Conservation (phyloP, 2,113 vertebrate species). For the Maccullochella peelii region DNA sequence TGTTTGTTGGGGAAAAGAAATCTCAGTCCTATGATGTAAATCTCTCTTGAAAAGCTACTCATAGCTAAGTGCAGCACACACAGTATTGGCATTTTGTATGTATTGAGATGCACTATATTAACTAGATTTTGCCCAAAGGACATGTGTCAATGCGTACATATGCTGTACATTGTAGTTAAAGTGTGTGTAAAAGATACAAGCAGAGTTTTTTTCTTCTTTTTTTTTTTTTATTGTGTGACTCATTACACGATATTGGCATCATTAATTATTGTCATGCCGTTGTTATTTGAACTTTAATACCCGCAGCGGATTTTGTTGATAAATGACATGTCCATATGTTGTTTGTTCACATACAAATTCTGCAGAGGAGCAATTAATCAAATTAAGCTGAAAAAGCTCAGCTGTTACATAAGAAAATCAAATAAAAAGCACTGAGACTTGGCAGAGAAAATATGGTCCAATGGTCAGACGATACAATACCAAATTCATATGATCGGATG, state of each 20-base stretch:
- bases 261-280: slow-evolving; percentile 71
- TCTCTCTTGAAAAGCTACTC: neutral
- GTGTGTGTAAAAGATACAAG: neutral
- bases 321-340: slow-evolving; percentile 71
- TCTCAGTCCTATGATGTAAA: neutral
- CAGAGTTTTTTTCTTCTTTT: neutral
- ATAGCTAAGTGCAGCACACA: neutral
- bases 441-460: slow-evolving; percentile 27
- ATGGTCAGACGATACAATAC: slow-evolving; percentile 19
- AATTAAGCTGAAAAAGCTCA: slow-evolving; percentile 49
- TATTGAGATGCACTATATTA: neutral
- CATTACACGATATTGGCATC: slow-evolving; percentile 56
- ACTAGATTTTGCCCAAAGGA: neutral
- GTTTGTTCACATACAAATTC: slow-evolving; percentile 75
- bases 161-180: neutral
- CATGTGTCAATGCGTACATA: neutral
- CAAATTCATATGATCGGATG: neutral
- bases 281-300: slow-evolving; percentile 73
- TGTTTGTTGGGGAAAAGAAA: neutral
- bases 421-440: slow-evolving; percentile 37
- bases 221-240: slow-evolving; percentile 33
- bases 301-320: slow-evolving; percentile 71
- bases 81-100: neutral
- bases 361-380: slow-evolving; percentile 73
- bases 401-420: slow-evolving; percentile 57